Base-by-base conservation (phyloP, 2,888 invertebrate genomes). In the Boloria selene region DNA sequence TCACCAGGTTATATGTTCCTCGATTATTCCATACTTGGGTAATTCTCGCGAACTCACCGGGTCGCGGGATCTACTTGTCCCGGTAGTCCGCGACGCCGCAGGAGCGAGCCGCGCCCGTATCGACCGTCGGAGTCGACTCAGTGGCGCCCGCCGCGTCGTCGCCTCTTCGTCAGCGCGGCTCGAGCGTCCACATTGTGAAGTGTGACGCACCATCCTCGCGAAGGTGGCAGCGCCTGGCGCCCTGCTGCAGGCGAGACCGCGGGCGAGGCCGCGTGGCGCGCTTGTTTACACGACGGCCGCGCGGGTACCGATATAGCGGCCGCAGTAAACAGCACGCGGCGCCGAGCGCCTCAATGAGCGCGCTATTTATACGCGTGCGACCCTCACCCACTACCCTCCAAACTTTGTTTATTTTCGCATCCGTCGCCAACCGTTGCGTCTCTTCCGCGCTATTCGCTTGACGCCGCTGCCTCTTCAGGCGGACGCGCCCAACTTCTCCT, bases 321-420 rank as follows among this genome's bases (percentile, higher is more conserved):
- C 61, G 56, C 69, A 49, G 63, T 58, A 60, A 63, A 63, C 66
- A 71, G 74, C 71, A 72, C 73, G 72, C 68, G 70, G 69, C 69
- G 71, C 73, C 72, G 74, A 74, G 73, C 79, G 80, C 78, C 79
- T 78, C 78, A 77, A 74, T 78, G 82, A 74, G 73, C 83, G 79
- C 77, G 83, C 85, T 86, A 87, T 83, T 80, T 83, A 86, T 87
- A 87, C 78, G 67, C 74, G 64, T 70, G 70, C 79, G 87, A 84
- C 86, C 87, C 85, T 87, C 86, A 85, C 86, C 87, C 77, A 82
- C 85, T 86, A 81, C 85, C 86, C 86, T 84, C 81, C 75, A 79
- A 81, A 75, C 73, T 69, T 68, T 77, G 80, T 78, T 79, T 79
- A 78, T 79, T 78, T 64, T 64, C 26, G 64, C 50, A 14, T 64